Evolutionary conservation across 2,797 vertebrate genomes (phyloP), one percentile per base, ranked within the genome.

Genomic region (Tenualosa ilisha): DNA sequence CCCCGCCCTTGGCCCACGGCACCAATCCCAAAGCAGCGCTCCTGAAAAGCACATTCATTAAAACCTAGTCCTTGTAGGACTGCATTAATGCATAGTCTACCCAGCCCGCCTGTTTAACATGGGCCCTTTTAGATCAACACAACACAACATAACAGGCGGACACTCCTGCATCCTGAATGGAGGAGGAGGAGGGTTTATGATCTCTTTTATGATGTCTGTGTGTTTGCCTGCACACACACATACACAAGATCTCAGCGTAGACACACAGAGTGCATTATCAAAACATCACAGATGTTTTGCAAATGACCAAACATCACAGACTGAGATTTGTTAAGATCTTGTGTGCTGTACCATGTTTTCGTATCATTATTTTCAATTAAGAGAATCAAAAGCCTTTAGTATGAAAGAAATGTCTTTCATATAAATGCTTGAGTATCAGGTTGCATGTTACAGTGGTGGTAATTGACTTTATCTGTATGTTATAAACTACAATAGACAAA

Each of bases 1-100:
- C 50, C 12, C 50, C 12, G 13, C 51, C 13, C 51, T 53, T 15
- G 83, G 81, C 51, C 65, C 86, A 81, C 84, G 83, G 85, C 88
- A 82, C 13, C 87, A 61, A 89, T 92, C 93, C 90, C 93, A 93
- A 92, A 92, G 87, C 85, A 63, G 82, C 82, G 88, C 86, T 90
- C 88, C 56, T 89, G 87, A 85, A 92, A 89, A 90, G 89, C 89
- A 87, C 65, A 87, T 91, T 86, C 68, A 75, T 75, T 75, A 92
- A 85, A 88, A 83, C 85, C 83, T 24, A 11, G 6, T 79, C 87
- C 92, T 92, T 92, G 31, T 91, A 93, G 92, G 91, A 84, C 88
- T 85, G 82, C 83, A 89, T 89, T 88, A 87, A 75, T 83, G 82
- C 82, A 81, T 59, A 17, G 84, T 24, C 56, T 59, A 65, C 89